phyloP scores from a whole-genome alignment of 2,888 invertebrate species.

The Chydorus sphaericus region DNA sequence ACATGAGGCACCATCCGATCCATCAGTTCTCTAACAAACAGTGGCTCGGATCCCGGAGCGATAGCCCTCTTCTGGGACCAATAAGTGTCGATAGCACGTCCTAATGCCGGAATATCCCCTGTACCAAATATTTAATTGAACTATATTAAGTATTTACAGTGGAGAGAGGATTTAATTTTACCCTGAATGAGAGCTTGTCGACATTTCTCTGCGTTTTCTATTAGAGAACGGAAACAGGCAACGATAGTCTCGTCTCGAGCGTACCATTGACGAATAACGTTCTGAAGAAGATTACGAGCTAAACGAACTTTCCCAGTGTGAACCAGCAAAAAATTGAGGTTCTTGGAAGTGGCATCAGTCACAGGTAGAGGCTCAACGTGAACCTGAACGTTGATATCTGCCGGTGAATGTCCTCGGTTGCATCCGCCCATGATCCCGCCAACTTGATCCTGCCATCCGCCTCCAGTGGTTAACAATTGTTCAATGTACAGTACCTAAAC shows the following conservation, averaged over 20 bases:
- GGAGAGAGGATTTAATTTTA: neutral
- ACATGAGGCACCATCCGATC: neutral
- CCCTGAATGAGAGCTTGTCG: neutral
- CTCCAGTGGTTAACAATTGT: constrained; percentile 38
- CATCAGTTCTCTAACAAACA: constrained; percentile 10
- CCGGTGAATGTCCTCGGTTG: constrained; percentile 28
- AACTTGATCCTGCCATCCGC: constrained; percentile 41
- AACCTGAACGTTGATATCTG: constrained; percentile 27
- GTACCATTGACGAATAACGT: constrained; percentile 13
- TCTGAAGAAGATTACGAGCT: constrained; percentile 37
- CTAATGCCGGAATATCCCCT: constrained; percentile 5
- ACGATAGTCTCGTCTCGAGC: constrained; percentile 4
- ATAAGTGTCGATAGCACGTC: neutral
- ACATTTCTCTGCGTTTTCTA: constrained; percentile 1
- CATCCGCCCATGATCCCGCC: constrained; percentile 34
- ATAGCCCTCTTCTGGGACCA: constrained; percentile 9
- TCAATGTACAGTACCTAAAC: constrained; percentile 34
- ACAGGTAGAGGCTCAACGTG: constrained; percentile 23
- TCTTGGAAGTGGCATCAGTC: constrained; percentile 24
- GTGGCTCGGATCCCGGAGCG: constrained; percentile 14
- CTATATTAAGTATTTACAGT: neutral
- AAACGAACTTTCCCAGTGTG: constrained; percentile 37
- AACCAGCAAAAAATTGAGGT: constrained; percentile 31
- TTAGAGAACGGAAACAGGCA: neutral
- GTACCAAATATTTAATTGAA: neutral